phyloP scores from a whole-genome alignment of 2,797 vertebrate species.

The Myoxocephalus aenaeus region DNA sequence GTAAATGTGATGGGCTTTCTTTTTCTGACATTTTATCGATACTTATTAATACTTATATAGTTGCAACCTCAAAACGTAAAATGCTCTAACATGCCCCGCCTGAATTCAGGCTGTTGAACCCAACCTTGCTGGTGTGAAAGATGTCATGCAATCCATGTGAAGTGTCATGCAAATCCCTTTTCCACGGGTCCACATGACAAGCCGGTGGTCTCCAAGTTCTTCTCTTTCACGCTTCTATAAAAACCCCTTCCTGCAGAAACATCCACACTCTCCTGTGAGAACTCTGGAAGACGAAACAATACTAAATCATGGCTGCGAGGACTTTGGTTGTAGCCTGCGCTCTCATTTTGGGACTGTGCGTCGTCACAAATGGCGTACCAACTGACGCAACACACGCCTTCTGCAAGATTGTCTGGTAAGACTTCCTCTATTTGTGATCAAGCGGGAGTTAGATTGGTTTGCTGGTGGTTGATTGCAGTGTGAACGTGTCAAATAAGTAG shows the following conservation, averaged over 20 bases:
- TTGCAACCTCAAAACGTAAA: not conserved
- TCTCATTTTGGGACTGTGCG: slow-evolving; percentile 48
- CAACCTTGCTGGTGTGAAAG: slow-evolving; percentile 2
- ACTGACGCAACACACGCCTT: slow-evolving; percentile 35
- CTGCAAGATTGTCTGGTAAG: slow-evolving; percentile 75
- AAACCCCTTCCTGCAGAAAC: not conserved
- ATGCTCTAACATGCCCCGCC: not conserved
- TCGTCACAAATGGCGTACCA: slow-evolving; percentile 32
- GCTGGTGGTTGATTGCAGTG: not conserved
- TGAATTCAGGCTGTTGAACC: not conserved
- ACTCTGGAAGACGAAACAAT: slow-evolving; percentile 7
- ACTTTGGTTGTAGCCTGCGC: slow-evolving; percentile 32
- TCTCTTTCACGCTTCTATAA: slow-evolving; percentile 31
- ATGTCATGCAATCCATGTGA: slow-evolving; percentile 12
- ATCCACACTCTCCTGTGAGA: slow-evolving; percentile 6
- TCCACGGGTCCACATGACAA: slow-evolving; percentile 62
- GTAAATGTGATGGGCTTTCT: not conserved
- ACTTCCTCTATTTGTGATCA: not conserved
- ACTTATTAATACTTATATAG: rapidly evolving
- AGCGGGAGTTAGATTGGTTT: not conserved
- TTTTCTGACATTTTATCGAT: not conserved
- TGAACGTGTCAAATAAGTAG: not conserved
- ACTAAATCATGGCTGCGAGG: slow-evolving; percentile 53
- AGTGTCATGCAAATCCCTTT: slow-evolving; percentile 62
- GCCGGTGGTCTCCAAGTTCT: slow-evolving; percentile 1